Conservation (phyloP, 2,113 vertebrate genomes). For the Perognathus longimembris region DNA sequence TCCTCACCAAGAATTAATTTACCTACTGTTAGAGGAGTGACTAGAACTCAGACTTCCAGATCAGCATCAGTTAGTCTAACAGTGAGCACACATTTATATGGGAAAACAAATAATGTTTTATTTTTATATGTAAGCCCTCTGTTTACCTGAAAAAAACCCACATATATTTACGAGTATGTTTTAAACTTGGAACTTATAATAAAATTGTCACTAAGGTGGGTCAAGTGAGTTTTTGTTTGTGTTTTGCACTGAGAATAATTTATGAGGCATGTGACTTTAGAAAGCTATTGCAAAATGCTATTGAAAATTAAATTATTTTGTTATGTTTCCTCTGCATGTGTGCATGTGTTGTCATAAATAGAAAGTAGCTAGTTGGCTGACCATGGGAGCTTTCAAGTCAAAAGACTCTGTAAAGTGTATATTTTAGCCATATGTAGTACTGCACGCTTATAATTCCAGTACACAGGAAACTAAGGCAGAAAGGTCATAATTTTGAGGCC, state of each 20-base stretch:
- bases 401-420: not conserved
- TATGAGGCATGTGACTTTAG: conserved; percentile 50
- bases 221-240: conserved; percentile 36
- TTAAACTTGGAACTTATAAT: conserved; percentile 48
- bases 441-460: no score
- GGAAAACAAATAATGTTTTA: not conserved
- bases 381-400: conserved; percentile 31
- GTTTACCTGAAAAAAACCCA: not conserved
- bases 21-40: not conserved
- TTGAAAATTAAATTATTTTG: conserved; percentile 47
- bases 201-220: not conserved
- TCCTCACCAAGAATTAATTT: not conserved
- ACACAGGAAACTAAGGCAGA: no score
- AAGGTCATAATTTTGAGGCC: no score
- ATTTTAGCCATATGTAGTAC: no score
- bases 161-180: conserved; percentile 28
- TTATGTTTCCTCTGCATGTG: not conserved
- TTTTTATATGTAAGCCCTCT: not conserved
- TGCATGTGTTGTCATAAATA: not conserved
- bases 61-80: not conserved
- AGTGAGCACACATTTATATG: not conserved
- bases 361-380: conserved; percentile 1
- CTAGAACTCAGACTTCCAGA: not conserved
- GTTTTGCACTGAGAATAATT: conserved; percentile 29
- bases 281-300: conserved; percentile 34